These are phyloP conservation scores for Vireo griseus DNA, from an alignment of 2,797 vertebrate genomes.

Conservation along the genomic window DNA sequence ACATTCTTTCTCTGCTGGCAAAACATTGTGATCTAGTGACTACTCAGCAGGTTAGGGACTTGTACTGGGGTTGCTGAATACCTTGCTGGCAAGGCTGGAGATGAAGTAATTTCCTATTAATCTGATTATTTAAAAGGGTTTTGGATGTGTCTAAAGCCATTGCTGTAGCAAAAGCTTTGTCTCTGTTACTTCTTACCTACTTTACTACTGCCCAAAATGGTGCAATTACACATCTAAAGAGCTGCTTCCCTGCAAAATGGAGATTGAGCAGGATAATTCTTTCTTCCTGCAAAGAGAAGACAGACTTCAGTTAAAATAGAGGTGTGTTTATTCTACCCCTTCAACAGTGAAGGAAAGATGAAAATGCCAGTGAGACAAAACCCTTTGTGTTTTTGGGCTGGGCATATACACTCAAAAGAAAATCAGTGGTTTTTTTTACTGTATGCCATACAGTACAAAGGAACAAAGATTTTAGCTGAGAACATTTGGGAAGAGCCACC, in stretches of 20 bases:
- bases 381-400: background rate
- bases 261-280: background rate
- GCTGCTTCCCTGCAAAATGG: background rate
- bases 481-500: background rate
- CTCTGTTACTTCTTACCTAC: background rate
- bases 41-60: background rate
- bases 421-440: background rate
- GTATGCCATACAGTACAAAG: background rate
- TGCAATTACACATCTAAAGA: background rate
- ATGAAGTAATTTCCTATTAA: constrained; percentile 50
- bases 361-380: background rate
- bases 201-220: background rate
- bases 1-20: constrained; percentile 31
- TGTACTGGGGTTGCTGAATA: background rate
- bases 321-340: background rate
- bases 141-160: background rate
- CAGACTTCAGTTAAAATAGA: background rate
- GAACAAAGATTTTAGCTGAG: background rate
- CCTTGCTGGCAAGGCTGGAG: background rate
- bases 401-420: background rate
- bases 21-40: constrained; percentile 31
- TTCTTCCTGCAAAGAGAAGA: background rate
- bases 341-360: background rate
- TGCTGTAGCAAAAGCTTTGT: background rate
- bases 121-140: constrained; percentile 35